These are phyloP conservation scores for Cervus canadensis DNA, from an alignment of 2,113 vertebrate species.

Conservation along the genomic window DNA sequence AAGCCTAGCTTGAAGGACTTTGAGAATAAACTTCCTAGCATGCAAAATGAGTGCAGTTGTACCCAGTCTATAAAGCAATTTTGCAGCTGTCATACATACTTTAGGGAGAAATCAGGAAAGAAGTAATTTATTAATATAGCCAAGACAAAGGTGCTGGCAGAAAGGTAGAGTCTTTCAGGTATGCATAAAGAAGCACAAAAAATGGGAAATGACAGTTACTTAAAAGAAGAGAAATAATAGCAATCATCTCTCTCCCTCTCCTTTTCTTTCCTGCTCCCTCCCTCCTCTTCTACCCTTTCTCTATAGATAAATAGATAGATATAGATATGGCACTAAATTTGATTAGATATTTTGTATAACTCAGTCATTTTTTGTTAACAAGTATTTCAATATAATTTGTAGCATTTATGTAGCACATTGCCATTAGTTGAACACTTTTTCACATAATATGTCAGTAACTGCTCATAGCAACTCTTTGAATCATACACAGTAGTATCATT, in stretches of 20 bases:
- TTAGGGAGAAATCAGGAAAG: background rate
- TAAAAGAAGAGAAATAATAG: background rate
- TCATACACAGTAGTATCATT: background rate
- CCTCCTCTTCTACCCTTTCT: fast-evolving
- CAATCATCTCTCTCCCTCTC: background rate
- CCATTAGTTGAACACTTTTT: background rate
- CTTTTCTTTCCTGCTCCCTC: background rate
- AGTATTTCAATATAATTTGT: background rate
- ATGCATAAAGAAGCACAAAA: background rate
- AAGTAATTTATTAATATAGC: background rate
- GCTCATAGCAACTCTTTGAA: background rate
- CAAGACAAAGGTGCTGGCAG: background rate
- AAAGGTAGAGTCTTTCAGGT: background rate
- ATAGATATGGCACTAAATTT: background rate
- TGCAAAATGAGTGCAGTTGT: background rate
- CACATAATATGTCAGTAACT: background rate
- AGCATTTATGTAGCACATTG: background rate
- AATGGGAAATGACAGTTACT: background rate
- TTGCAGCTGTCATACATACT: background rate
- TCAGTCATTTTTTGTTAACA: background rate
- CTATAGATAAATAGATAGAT: too few relatives aligned
- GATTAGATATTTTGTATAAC: background rate
- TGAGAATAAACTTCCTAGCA: background rate
- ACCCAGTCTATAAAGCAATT: background rate
- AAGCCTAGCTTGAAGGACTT: background rate